These are phyloP conservation scores for silkworm (Bombyx mori) DNA, from an alignment of 1,140 invertebrate species.

Conservation along the genomic window ASM3026992v2 NC_085133.1:9325001-9325500, in stretches of 20 bases:
- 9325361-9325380: too few species aligned
- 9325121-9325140: slow-evolving; percentile 51
- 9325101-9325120: slow-evolving; percentile 51
- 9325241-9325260: slow-evolving; percentile 51
- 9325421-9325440: too few species aligned
- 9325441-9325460: too few species aligned
- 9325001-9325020: slow-evolving; percentile 57
- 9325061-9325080: slow-evolving; percentile 59
- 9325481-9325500: too few species aligned
- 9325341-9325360: too few species aligned
- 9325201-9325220: slow-evolving; percentile 49
- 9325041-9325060: slow-evolving; percentile 56
- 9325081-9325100: slow-evolving; percentile 56
- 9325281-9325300: slow-evolving; percentile 57
- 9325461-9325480: too few species aligned
- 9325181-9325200: slow-evolving; percentile 52
- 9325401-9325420: too few species aligned
- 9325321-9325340: too few species aligned
- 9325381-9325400: too few species aligned
- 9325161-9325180: slow-evolving; percentile 50
- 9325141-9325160: slow-evolving; percentile 42
- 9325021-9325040: slow-evolving; percentile 53
- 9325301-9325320: slow-evolving; percentile 29
- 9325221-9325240: slow-evolving; percentile 55
- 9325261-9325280: slow-evolving; percentile 60